These are phyloP conservation scores for Progne subis DNA, from an alignment of 2,113 vertebrate species.

Conservation along the genomic window DNA sequence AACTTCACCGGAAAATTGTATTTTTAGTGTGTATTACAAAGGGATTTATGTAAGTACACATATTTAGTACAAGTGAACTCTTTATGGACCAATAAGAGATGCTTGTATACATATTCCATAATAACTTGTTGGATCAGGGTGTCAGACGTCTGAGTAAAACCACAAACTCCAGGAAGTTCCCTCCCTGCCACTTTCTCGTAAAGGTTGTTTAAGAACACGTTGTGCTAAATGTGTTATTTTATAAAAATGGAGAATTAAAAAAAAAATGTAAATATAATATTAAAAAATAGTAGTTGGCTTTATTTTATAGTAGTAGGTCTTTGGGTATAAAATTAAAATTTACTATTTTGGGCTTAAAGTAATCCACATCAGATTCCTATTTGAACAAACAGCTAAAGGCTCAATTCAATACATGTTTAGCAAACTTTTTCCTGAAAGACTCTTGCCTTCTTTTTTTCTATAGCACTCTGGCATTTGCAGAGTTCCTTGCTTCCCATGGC, in stretches of 20 bases:
- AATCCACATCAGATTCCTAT: not conserved
- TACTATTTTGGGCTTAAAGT: not conserved
- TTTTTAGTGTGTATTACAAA: not conserved
- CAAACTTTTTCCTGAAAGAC: not conserved
- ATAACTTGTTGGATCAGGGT: not conserved
- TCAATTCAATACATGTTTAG: not conserved
- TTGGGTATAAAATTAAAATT: not conserved
- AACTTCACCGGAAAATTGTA: not conserved
- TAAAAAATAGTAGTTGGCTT: not conserved
- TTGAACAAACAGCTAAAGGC: not conserved
- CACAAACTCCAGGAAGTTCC: slow-evolving; percentile 6
- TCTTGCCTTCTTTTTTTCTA: not conserved
- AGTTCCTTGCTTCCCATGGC: not conserved
- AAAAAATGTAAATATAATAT: not conserved
- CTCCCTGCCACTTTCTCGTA: not conserved
- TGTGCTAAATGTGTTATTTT: not conserved
- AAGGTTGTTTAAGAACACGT: not conserved
- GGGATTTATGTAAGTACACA: not conserved
- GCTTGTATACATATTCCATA: not conserved
- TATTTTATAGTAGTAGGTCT: not conserved
- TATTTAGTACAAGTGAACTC: not conserved
- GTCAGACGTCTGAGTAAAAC: not conserved
- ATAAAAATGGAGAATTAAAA: not conserved
- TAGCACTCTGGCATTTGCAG: not conserved
- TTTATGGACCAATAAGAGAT: not conserved